Percentiles rank a stretch among this genome's conserved stretches.
These are phyloP conservation scores for Gymnothorax reevesii DNA, from an alignment of 2,797 vertebrate genomes.

Conservation along the genomic window DNA sequence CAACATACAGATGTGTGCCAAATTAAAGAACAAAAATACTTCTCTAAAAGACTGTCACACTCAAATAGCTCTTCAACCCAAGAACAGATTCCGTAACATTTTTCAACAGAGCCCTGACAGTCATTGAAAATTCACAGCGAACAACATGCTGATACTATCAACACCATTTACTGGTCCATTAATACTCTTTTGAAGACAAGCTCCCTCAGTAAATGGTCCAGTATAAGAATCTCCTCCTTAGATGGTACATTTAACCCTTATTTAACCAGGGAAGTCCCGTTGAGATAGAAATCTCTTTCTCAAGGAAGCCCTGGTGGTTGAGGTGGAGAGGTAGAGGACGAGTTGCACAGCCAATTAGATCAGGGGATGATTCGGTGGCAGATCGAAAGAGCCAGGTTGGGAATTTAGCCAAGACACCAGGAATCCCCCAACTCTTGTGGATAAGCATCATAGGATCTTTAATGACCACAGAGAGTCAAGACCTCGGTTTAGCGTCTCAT, in stretches of 20 bases:
- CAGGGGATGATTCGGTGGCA: too few species aligned
- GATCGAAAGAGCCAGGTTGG: too few species aligned
- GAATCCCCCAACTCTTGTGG: too few species aligned
- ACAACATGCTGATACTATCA: not conserved
- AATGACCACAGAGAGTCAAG: too few species aligned
- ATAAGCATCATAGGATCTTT: too few species aligned
- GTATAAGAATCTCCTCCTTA: not conserved
- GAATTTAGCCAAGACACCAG: too few species aligned
- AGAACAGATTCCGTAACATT: not conserved
- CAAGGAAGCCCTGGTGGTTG: too few species aligned
- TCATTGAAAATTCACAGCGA: not conserved
- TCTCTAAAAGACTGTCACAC: not conserved
- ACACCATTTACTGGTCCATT: not conserved
- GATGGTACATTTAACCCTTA: not conserved
- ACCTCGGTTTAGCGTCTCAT: too few species aligned
- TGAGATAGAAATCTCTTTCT: too few species aligned
- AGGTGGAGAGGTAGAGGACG: too few species aligned
- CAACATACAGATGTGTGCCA: not conserved
- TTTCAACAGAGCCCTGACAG: not conserved
- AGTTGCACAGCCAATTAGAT: too few species aligned
- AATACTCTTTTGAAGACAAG: not conserved
- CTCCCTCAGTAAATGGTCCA: not conserved
- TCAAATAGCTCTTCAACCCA: not conserved
- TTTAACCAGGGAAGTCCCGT: too few species aligned
- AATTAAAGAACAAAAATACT: not conserved